phyloP scores from a whole-genome alignment of 2,797 vertebrate species.

The Moxostoma hubbsi region DNA sequence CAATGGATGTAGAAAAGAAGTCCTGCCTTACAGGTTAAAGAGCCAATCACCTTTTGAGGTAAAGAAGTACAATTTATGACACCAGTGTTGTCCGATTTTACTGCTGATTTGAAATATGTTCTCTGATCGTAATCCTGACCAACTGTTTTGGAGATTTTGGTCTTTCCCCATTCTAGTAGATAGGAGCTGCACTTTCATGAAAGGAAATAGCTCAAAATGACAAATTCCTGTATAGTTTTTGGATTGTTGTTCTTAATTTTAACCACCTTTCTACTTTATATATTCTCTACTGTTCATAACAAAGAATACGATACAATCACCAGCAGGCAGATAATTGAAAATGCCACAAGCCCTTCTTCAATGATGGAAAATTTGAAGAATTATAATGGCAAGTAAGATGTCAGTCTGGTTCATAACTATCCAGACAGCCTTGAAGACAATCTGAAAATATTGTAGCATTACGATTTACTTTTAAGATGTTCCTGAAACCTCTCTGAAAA shows the following conservation, averaged over 20 bases:
- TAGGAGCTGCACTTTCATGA: no score
- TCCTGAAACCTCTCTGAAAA: slow-evolving; percentile 41
- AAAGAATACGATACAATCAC: not conserved
- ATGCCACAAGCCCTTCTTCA: not conserved
- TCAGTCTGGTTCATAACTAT: slow-evolving; percentile 39
- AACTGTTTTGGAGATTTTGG: no score
- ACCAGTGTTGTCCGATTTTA: no score
- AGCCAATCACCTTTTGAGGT: no score
- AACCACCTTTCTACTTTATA: not conserved
- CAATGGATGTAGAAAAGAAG: no score
- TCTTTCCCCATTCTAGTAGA: no score
- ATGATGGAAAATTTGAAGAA: slow-evolving; percentile 12
- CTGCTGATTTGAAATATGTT: no score
- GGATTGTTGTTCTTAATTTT: not conserved
- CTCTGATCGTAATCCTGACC: no score
- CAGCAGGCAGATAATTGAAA: not conserved
- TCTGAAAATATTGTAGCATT: slow-evolving; percentile 37
- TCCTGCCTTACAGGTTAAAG: no score
- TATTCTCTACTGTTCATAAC: not conserved
- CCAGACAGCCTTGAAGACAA: slow-evolving; percentile 45
- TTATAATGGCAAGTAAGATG: slow-evolving; percentile 16
- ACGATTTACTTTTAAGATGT: slow-evolving; percentile 46
- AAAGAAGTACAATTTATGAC: no score
- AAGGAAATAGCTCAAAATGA: no score
- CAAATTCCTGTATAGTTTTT: not conserved